Base-by-base conservation (phyloP, 2,888 invertebrate genomes). In the Meghimatium bilineatum region DNA sequence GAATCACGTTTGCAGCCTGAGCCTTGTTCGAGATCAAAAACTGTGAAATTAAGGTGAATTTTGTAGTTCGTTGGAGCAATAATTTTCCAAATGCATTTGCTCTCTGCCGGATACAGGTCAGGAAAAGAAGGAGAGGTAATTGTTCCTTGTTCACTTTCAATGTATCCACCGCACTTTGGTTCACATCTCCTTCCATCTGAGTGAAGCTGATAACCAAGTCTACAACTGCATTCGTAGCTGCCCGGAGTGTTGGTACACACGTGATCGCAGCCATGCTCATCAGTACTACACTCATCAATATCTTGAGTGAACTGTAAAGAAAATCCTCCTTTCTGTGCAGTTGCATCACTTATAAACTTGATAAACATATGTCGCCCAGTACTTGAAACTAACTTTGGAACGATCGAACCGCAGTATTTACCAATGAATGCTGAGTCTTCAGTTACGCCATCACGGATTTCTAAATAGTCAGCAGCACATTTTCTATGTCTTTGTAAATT, bases 21-120 rank as follows among this genome's bases (percentile, higher is more conserved):
- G 93, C 97, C 97, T 34, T 99, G 99, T 94, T 99, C 99, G 88
- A 99, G 94, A 93, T 99, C 98, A 91, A 99, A 99, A 93, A 99
- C 98, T 0, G 98, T 98, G 93, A 99, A 99, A 94, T 99, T 99
- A 69, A 99, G 95, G 0, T 98, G 98, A 89, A 99, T 99, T 88
- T 97, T 95, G 93, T 98, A 97, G 89, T 97, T 97, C 0, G 97
- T 96, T 0, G 97, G 97, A 0, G 99, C 98, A 80, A 97, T 96
- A 83, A 99, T 98, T 95, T 99, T 98, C 99, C 99, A 99, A 12
- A 98, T 96, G 93, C 99, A 99, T 93, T 97, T 97, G 94, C 99
- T 99, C 89, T 98, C 97, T 0, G 96, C 95, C 0, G 99, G 99
- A 93, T 99, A 99, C 56, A 96, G 94, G 89, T 98, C 97, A 0